A percentile compares a stretch with the other conserved stretches of the same genome.
phyloP scores from a whole-genome alignment of 2,113 vertebrate genomes.

The Hippopotamus amphibius region DNA sequence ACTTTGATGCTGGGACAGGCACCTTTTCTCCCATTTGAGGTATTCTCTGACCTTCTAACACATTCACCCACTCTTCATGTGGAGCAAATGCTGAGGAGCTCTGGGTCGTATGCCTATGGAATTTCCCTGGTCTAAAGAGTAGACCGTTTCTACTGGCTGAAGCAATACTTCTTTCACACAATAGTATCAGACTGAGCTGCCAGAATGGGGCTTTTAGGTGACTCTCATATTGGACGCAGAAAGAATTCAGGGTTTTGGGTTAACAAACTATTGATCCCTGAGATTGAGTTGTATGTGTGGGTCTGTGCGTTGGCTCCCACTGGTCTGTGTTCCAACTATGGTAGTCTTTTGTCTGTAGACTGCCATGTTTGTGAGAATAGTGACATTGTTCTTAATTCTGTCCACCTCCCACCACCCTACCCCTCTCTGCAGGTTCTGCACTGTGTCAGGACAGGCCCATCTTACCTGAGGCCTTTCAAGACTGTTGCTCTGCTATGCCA shows the following conservation, averaged over 20 bases:
- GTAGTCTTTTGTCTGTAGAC: neutral
- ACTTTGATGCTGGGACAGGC: neutral
- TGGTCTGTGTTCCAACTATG: neutral
- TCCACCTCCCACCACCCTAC: neutral
- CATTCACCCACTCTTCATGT: neutral
- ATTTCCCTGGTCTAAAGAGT: neutral
- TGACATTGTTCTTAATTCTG: neutral
- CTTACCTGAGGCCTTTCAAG: neutral
- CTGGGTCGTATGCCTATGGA: neutral
- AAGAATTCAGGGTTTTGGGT: neutral
- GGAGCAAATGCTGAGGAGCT: neutral
- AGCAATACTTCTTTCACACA: neutral
- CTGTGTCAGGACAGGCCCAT: neutral
- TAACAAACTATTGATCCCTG: neutral
- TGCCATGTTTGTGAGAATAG: neutral
- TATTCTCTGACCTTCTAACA: neutral
- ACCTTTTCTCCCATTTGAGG: neutral
- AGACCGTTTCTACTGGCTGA: neutral
- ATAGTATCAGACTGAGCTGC: neutral
- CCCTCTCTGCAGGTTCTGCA: neutral
- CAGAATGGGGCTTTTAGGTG: slow-evolving; percentile 2
- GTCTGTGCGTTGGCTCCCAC: neutral
- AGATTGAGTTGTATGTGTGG: neutral
- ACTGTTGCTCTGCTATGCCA: neutral
- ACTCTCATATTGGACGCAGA: neutral